Percentiles rank a stretch among this genome's conserved stretches.
Evolutionary conservation across 2,797 vertebrate genomes (phyloP).

Genomic region (Sebastes nivosus): DNA sequence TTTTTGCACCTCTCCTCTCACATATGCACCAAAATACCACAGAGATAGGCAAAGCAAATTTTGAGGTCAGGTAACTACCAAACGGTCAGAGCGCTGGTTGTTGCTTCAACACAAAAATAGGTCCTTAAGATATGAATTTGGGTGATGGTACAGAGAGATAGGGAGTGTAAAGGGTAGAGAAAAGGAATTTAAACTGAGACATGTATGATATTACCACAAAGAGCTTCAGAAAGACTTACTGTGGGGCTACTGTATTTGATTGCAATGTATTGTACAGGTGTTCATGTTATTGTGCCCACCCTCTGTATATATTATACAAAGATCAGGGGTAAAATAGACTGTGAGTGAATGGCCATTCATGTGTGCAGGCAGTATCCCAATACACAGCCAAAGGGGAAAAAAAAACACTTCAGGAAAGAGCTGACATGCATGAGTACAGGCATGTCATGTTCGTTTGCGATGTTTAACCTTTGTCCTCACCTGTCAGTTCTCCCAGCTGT

Average conservation of each 20-base stretch:
- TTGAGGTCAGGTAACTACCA: neutral
- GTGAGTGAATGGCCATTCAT: neutral
- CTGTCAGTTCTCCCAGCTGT: constrained; percentile 52
- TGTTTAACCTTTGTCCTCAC: constrained; percentile 56
- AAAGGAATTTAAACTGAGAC: neutral
- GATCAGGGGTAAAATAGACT: neutral
- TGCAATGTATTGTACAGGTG: neutral
- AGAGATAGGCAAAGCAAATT: neutral
- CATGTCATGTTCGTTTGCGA: neutral
- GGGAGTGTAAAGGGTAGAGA: neutral
- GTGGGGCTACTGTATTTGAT: neutral
- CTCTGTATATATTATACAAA: neutral
- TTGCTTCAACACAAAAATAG: neutral
- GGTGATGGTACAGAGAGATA: neutral
- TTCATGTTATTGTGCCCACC: too few species aligned
- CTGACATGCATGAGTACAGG: neutral
- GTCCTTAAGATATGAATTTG: neutral
- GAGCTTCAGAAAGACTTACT: neutral
- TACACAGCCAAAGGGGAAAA: neutral
- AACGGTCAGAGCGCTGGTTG: neutral
- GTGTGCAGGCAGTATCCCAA: neutral
- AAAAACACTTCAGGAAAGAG: neutral
- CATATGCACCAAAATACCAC: neutral
- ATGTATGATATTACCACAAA: neutral
- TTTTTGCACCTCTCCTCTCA: neutral